phyloP scores from a whole-genome alignment of 1,140 invertebrate species.

The Chlorops oryzae region DNA sequence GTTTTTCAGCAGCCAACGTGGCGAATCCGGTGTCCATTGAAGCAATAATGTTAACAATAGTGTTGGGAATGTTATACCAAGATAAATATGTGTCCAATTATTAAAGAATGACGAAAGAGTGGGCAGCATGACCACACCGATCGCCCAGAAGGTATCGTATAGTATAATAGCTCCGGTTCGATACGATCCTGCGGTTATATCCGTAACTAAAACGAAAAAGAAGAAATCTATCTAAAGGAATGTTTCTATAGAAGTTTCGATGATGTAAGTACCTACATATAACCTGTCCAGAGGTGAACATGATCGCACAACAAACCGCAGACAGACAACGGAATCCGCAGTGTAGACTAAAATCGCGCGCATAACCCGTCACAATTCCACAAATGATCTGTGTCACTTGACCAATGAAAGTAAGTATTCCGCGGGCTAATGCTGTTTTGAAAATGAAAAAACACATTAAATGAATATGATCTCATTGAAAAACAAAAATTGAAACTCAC shows the following conservation, averaged over 20 bases:
- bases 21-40: conserved; percentile 48
- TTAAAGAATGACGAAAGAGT: conserved; percentile 43
- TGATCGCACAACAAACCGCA: conserved; percentile 45
- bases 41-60: conserved; percentile 42
- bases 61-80: conserved; percentile 47
- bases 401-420: conserved; percentile 42
- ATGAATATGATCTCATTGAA: background rate
- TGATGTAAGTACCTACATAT: too few relatives aligned
- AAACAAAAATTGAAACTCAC: conserved; percentile 17
- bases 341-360: conserved; percentile 41
- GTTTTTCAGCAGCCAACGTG: conserved; percentile 45
- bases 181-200: conserved; percentile 44
- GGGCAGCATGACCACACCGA: conserved; percentile 48
- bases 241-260: background rate
- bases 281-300: conserved; percentile 42
- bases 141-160: conserved; percentile 49
- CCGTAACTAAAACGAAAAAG: conserved; percentile 27
- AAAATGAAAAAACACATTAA: conserved; percentile 2
- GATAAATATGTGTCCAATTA: conserved; percentile 46
- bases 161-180: conserved; percentile 45
- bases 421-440: conserved; percentile 41
- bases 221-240: background rate
- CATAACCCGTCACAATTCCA: conserved; percentile 44
- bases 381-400: conserved; percentile 41
- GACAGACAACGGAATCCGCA: conserved; percentile 43